A percentile compares a stretch with the other conserved stretches of the same genome.
Conservation (phyloP, 2,797 vertebrate species). For the Lophotriccus pileatus region DNA sequence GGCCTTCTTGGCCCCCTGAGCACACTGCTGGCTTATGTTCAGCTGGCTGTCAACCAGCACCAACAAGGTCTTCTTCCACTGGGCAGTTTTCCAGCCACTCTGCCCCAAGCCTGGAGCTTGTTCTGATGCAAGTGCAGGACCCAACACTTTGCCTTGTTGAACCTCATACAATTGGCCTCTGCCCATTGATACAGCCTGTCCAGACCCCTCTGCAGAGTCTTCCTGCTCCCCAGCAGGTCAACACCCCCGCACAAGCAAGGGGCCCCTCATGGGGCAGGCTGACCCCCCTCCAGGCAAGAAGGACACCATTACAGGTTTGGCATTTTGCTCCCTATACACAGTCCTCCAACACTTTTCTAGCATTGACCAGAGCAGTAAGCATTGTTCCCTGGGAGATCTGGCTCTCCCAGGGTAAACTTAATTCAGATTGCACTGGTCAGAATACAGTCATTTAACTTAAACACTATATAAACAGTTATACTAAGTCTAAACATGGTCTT, state of each 20-base stretch:
- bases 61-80: rapidly evolving
- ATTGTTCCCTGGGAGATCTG: background rate
- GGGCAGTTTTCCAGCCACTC: background rate
- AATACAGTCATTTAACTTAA: background rate
- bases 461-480: background rate
- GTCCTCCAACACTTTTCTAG: background rate
- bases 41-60: rapidly evolving
- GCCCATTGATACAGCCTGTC: background rate
- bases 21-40: too few species aligned
- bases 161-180: background rate
- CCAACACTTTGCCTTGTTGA: rapidly evolving
- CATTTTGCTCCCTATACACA: background rate
- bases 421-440: background rate
- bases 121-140: background rate
- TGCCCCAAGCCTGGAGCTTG: background rate
- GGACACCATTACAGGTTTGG: background rate
- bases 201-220: background rate
- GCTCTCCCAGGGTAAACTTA: background rate
- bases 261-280: background rate
- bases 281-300: background rate
- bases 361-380: background rate
- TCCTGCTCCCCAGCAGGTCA: background rate
- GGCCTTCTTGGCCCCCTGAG: background rate
- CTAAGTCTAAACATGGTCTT: background rate
- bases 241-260: rapidly evolving